Evolutionary conservation across 1,140 invertebrate species (phyloP).

Genomic region (Pararge aegeria): DNA sequence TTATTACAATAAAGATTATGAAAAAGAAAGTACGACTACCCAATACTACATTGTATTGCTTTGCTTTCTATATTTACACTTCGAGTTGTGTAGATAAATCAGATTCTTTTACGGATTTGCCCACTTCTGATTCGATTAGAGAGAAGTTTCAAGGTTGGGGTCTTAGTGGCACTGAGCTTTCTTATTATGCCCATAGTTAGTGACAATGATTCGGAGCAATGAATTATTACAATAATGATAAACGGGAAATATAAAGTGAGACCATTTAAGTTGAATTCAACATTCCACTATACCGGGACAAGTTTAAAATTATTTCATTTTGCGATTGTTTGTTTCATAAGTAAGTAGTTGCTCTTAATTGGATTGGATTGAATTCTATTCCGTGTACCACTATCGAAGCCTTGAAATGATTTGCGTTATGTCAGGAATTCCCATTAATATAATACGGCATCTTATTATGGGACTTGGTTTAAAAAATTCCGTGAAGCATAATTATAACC

Average conservation of each 20-base stretch:
- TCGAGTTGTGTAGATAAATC: too few species aligned
- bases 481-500: too few species aligned
- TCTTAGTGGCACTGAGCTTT: too few species aligned
- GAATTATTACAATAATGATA: neutral
- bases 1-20: too few species aligned
- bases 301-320: conserved; percentile 21
- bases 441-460: neutral
- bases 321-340: conserved; percentile 24
- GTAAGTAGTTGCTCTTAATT: neutral
- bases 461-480: neutral
- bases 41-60: too few species aligned
- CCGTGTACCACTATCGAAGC: neutral
- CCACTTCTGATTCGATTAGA: too few species aligned
- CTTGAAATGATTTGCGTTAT: neutral
- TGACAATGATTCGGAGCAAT: too few species aligned
- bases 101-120: too few species aligned
- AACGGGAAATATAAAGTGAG: neutral
- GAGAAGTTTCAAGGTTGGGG: too few species aligned
- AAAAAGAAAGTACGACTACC: too few species aligned
- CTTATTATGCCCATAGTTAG: too few species aligned
- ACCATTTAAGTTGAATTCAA: conserved; percentile 22
- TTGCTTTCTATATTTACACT: too few species aligned
- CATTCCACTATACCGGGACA: conserved; percentile 17
- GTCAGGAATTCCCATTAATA: neutral
- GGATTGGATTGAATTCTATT: conserved; percentile 3